A percentile compares a stretch with the other conserved stretches of the same genome.
Evolutionary conservation across 2,797 vertebrate genomes (phyloP).

Genomic region (Gallirallus australis): DNA sequence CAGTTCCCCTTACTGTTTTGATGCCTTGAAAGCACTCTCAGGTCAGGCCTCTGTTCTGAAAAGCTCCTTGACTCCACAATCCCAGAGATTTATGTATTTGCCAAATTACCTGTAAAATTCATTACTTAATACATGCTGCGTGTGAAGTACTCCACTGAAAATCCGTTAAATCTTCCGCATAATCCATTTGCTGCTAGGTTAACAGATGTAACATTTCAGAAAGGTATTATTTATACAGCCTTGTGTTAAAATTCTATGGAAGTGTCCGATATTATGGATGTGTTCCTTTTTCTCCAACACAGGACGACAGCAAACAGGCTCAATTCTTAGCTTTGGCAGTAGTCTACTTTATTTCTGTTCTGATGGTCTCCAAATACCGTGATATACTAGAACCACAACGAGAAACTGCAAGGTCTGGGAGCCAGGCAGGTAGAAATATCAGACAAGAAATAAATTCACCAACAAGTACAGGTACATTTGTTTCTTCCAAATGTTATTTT

Average conservation of each 20-base stretch:
- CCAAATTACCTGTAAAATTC: neutral
- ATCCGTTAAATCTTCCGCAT: neutral
- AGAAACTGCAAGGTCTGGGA: conserved; percentile 94
- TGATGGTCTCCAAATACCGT: conserved; percentile 99
- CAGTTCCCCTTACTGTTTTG: neutral
- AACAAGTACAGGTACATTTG: conserved; percentile 93
- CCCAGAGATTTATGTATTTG: neutral
- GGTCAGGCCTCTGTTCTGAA: neutral
- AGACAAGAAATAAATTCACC: conserved; percentile 99
- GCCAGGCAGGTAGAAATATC: conserved; percentile 93
- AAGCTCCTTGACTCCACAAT: neutral
- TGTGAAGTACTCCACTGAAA: neutral
- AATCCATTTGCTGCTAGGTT: neutral
- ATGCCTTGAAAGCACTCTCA: neutral
- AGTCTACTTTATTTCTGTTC: conserved; percentile 98
- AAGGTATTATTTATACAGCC: neutral
- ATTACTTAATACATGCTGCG: neutral
- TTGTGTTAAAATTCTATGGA: neutral
- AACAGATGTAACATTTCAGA: neutral
- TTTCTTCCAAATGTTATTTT: conserved; percentile 4
- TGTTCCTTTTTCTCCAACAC: conserved; percentile 37
- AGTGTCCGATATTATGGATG: neutral
- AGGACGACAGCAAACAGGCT: conserved; percentile 99
- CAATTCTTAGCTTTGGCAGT: conserved; percentile 98
- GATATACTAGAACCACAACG: conserved; percentile 97